Percentiles rank a stretch among this genome's conserved stretches.
phyloP scores from a whole-genome alignment of 2,113 vertebrate species.

The Cochlearius cochlearius region DNA sequence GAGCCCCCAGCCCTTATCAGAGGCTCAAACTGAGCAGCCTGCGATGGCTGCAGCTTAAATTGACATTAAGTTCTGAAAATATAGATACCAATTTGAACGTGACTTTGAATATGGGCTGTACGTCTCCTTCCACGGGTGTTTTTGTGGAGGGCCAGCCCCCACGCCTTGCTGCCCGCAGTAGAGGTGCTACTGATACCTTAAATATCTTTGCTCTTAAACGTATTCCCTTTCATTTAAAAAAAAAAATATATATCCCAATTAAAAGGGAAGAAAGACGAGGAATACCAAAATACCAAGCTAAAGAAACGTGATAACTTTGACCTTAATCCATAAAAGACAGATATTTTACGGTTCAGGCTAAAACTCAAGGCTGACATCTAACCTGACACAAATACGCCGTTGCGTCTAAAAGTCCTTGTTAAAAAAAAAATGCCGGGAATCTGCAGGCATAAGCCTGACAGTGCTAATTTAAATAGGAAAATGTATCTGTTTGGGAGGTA shows the following conservation, averaged over 20 bases:
- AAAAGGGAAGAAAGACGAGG: neutral
- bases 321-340: conserved; percentile 47
- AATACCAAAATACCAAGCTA: neutral
- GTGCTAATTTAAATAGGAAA: conserved; percentile 36
- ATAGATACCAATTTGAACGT: neutral
- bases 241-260: neutral
- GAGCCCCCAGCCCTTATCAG: neutral
- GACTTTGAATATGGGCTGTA: neutral
- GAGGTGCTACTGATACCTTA: neutral
- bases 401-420: neutral
- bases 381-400: conserved; percentile 28
- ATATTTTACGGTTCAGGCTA: conserved; percentile 20
- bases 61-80: neutral
- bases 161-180: neutral
- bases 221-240: neutral
- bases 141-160: neutral
- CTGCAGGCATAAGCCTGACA: conserved; percentile 43
- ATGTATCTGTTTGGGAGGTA: conserved; percentile 22
- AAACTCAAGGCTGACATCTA: conserved; percentile 38
- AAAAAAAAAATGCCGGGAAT: conserved; percentile 28
- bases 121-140: neutral
- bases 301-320: conserved; percentile 13
- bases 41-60: neutral
- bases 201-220: neutral
- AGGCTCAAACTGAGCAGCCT: neutral